These are phyloP conservation scores for Coelopa pilipes DNA, from an alignment of 2,888 invertebrate genomes.

Conservation along the genomic window DNA sequence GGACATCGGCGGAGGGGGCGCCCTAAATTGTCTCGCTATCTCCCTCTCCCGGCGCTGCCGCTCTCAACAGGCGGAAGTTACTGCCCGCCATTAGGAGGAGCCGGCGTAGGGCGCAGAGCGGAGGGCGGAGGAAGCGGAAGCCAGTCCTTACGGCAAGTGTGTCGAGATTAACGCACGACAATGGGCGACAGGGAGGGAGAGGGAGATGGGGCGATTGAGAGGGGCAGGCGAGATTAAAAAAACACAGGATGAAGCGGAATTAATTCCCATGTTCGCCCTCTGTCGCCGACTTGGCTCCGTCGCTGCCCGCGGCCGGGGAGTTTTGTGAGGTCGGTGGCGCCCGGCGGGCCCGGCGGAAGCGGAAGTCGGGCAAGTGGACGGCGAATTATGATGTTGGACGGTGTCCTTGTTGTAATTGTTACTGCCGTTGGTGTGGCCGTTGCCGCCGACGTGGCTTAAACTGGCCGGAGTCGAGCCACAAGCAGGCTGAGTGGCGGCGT, in stretches of 20 bases:
- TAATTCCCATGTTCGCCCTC: background rate
- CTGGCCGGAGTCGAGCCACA: too few species aligned
- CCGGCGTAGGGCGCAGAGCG: background rate
- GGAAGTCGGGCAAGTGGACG: constrained; percentile 12
- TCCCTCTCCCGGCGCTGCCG: too few species aligned
- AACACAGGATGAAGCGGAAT: background rate
- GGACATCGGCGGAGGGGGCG: background rate
- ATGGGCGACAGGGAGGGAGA: background rate
- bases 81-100: constrained; percentile 18
- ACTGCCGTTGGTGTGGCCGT: background rate
- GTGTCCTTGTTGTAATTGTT: background rate
- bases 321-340: too few species aligned
- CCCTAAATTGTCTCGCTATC: background rate
- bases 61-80: constrained; percentile 25
- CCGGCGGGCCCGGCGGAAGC: background rate
- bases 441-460: too few species aligned
- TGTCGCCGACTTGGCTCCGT: background rate
- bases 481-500: too few species aligned
- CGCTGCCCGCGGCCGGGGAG: too few species aligned
- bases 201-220: background rate
- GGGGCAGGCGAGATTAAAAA: background rate
- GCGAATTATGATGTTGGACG: constrained; percentile 9
- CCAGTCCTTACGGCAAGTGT: constrained; percentile 8
- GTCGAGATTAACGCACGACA: background rate
- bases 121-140: too few species aligned